phyloP scores from a whole-genome alignment of 2,797 vertebrate genomes.

The Karalla daura region DNA sequence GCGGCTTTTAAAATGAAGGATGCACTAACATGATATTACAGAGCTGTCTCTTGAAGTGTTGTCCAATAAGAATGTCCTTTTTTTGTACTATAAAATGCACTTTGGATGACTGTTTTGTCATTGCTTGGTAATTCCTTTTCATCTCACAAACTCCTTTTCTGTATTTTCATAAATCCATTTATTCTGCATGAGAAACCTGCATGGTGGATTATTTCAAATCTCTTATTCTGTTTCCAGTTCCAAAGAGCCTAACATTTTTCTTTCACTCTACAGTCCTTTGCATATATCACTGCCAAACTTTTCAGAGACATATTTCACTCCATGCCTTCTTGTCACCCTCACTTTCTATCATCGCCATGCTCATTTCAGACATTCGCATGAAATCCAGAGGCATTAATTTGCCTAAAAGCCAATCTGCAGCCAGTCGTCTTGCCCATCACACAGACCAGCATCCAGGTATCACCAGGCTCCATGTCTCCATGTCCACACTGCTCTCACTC shows the following conservation, averaged over 20 bases:
- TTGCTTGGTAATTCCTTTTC: slow-evolving; percentile 22
- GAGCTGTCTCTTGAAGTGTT: slow-evolving; percentile 41
- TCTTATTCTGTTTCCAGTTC: slow-evolving; percentile 1
- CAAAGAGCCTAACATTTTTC: slow-evolving; percentile 25
- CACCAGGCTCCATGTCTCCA: slow-evolving; percentile 36
- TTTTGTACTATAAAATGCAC: slow-evolving; percentile 53
- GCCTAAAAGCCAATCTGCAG: slow-evolving; percentile 79
- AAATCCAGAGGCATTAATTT: slow-evolving; percentile 78
- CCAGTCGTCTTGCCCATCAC: slow-evolving; percentile 78
- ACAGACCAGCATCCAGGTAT: slow-evolving; percentile 82
- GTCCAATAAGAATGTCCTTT: slow-evolving; percentile 28
- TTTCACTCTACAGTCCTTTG: slow-evolving; percentile 27
- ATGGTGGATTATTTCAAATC: slow-evolving; percentile 47
- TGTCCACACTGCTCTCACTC: slow-evolving; percentile 33
- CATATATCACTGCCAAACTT: slow-evolving; percentile 8
- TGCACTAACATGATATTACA: slow-evolving; percentile 58
- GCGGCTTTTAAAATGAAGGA: slow-evolving; percentile 43
- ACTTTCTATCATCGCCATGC: slow-evolving; percentile 49
- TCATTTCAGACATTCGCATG: slow-evolving; percentile 86
- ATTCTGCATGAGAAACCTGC: slow-evolving; percentile 66
- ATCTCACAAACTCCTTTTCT: slow-evolving; percentile 44
- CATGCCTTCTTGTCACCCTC: slow-evolving; percentile 31
- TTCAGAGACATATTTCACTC: slow-evolving; percentile 20
- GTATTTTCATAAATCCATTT: slow-evolving; percentile 19
- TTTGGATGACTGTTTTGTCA: slow-evolving; percentile 46